Evolutionary conservation across 2,797 vertebrate genomes (phyloP).

Genomic region (Channallabes apus): DNA sequence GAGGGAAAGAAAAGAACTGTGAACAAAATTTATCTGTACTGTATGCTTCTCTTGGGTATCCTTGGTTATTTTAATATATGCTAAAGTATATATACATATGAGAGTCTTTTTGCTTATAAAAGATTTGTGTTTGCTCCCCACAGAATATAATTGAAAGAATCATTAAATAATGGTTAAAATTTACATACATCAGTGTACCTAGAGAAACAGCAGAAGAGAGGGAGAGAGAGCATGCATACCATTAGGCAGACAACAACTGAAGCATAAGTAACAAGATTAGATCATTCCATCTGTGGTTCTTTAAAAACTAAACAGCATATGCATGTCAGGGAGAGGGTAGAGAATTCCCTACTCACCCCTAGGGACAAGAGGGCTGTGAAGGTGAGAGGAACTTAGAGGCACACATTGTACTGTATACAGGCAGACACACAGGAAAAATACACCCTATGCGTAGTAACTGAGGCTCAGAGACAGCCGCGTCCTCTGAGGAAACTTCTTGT

Average conservation of each 20-base stretch:
- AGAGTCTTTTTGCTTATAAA: constrained; percentile 6
- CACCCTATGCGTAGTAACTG: constrained; percentile 12
- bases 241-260: constrained; percentile 11
- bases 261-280: constrained; percentile 57
- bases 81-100: background rate
- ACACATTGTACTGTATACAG: constrained; percentile 4
- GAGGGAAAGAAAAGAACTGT: background rate
- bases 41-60: constrained; percentile 11
- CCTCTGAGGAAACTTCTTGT: constrained; percentile 46
- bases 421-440: constrained; percentile 21
- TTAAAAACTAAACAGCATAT: constrained; percentile 55
- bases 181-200: background rate
- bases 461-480: constrained; percentile 27
- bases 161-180: background rate
- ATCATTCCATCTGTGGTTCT: constrained; percentile 51
- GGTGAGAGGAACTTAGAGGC: constrained; percentile 28
- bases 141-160: background rate
- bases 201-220: background rate
- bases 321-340: constrained; percentile 43
- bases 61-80: background rate
- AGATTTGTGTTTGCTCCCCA: background rate
- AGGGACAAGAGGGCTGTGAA: constrained; percentile 24
- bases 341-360: constrained; percentile 51
- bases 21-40: background rate
- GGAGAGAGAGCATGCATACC: background rate